phyloP scores from a whole-genome alignment of 2,113 vertebrate genomes.

The Calidris pygmaea region DNA sequence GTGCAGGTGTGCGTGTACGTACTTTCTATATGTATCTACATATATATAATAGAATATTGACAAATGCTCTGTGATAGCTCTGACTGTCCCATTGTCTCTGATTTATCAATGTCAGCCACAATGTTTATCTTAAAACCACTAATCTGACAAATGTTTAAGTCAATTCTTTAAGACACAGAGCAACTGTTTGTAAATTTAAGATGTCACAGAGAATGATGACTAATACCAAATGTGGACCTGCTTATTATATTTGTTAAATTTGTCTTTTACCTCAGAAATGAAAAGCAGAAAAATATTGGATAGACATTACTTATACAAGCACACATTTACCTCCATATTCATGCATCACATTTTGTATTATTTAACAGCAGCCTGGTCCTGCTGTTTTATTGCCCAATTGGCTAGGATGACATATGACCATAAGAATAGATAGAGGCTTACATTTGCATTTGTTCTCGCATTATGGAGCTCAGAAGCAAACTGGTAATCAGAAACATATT shows the following conservation, averaged over 20 bases:
- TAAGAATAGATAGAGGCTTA: conserved; percentile 30
- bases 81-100: neutral
- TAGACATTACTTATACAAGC: neutral
- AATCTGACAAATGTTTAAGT: neutral
- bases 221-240: neutral
- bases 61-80: neutral
- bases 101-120: neutral
- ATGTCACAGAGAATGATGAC: neutral
- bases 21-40: neutral
- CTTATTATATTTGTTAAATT: neutral
- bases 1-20: neutral
- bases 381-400: conserved; percentile 64
- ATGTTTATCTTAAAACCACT: neutral
- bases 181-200: neutral
- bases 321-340: neutral
- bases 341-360: conserved; percentile 46
- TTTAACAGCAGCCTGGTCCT: conserved; percentile 43
- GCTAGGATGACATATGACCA: conserved; percentile 27
- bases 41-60: neutral
- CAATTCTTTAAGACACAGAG: conserved; percentile 5
- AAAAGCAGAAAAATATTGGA: neutral
- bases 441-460: conserved; percentile 41
- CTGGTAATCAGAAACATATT: conserved; percentile 62
- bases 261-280: conserved; percentile 5
- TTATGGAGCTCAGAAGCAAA: conserved; percentile 12